Percentiles rank a stretch among this genome's conserved stretches.
Conservation (phyloP, 2,113 vertebrate genomes). For the Embiotoca jacksoni region DNA sequence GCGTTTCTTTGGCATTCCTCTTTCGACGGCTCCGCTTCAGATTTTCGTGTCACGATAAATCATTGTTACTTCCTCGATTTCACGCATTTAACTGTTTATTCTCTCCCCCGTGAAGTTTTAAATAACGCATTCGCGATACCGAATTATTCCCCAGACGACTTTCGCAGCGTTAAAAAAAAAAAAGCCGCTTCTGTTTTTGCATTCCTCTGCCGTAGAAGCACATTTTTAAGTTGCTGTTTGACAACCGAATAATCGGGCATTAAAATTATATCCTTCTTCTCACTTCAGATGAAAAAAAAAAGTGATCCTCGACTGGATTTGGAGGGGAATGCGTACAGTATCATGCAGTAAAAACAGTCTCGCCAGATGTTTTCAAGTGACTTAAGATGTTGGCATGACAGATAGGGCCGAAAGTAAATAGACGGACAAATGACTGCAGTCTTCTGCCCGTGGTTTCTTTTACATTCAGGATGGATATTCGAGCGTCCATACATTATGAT, state of each 20-base stretch:
- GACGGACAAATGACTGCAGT: conserved; percentile 14
- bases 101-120: conserved; percentile 23
- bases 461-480: conserved; percentile 6
- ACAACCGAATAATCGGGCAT: conserved; percentile 61
- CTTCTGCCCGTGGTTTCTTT: conserved; percentile 7
- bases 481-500: conserved; percentile 7
- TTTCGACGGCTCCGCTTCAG: conserved; percentile 6
- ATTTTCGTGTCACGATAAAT: conserved; percentile 56
- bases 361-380: conserved; percentile 62
- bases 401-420: conserved; percentile 62
- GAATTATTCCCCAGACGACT: conserved; percentile 21
- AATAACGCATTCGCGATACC: conserved; percentile 45
- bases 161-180: conserved; percentile 31
- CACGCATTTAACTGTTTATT: conserved; percentile 38
- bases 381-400: conserved; percentile 55
- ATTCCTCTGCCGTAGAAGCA: conserved; percentile 35
- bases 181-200: conserved; percentile 14
- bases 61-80: conserved; percentile 57
- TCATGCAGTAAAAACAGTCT: conserved; percentile 40
- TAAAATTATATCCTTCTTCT: conserved; percentile 49
- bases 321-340: conserved; percentile 5
- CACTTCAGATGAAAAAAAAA: conserved; percentile 44
- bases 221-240: conserved; percentile 36
- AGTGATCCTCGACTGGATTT: conserved; percentile 13
- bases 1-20: conserved; percentile 51